Evolutionary conservation across 2,888 invertebrate genomes (phyloP).

Genomic region (Cyclophora punctaria): DNA sequence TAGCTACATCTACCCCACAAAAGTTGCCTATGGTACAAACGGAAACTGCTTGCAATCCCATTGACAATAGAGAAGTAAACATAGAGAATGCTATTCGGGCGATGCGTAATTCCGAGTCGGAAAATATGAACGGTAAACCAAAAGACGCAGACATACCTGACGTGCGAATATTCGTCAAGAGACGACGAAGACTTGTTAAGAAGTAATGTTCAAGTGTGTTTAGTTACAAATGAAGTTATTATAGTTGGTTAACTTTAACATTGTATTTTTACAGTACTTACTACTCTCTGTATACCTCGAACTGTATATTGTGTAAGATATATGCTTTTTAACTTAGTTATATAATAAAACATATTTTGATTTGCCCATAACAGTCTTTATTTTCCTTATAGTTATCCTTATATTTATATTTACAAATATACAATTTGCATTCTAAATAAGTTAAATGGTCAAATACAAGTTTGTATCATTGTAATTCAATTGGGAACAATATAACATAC

Average conservation of each 20-base stretch:
- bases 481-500: not conserved
- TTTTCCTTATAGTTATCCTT: slow-evolving; percentile 45
- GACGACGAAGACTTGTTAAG: slow-evolving; percentile 45
- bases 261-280: too few species aligned
- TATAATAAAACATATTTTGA: slow-evolving; percentile 22
- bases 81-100: slow-evolving; percentile 8
- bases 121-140: slow-evolving; percentile 17
- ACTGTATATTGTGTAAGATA: too few species aligned
- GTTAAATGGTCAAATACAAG: slow-evolving; percentile 2
- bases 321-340: too few species aligned
- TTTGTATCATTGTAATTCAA: not conserved
- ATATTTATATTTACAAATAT: slow-evolving; percentile 32
- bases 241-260: too few species aligned
- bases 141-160: slow-evolving; percentile 46
- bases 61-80: slow-evolving; percentile 15
- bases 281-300: too few species aligned
- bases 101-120: slow-evolving; percentile 13
- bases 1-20: slow-evolving; percentile 58
- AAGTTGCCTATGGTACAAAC: slow-evolving; percentile 23
- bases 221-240: too few species aligned
- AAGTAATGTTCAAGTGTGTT: slow-evolving; percentile 14
- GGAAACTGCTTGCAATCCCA: slow-evolving; percentile 19
- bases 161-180: slow-evolving; percentile 53
- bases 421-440: slow-evolving; percentile 3
- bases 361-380: slow-evolving; percentile 69